Percentiles rank a stretch among this genome's conserved stretches.
These are phyloP conservation scores for Camelus bactrianus DNA, from an alignment of 2,113 vertebrate genomes.

Conservation along the genomic window DNA sequence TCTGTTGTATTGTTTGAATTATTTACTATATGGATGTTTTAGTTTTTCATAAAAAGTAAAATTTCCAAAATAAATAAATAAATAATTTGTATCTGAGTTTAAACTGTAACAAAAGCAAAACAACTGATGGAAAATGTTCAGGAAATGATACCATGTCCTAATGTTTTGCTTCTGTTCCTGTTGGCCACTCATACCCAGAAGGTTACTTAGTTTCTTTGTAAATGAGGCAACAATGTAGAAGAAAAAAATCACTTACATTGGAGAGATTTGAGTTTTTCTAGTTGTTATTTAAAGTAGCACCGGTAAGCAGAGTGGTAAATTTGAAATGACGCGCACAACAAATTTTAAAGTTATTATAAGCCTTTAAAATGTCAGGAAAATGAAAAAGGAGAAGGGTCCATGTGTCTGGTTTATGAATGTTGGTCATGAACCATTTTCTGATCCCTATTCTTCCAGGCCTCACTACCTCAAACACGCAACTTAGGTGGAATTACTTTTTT, in stretches of 20 bases:
- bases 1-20: too few species aligned
- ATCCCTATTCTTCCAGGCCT: constrained; percentile 66
- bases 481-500: constrained; percentile 87
- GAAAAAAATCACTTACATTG: background rate
- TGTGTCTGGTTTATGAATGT: constrained; percentile 74
- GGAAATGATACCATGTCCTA: background rate
- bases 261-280: constrained; percentile 35
- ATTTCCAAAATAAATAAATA: too few species aligned
- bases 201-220: background rate
- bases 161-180: background rate
- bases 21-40: too few species aligned
- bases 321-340: constrained; percentile 54
- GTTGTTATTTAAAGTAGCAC: constrained; percentile 45
- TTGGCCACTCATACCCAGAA: background rate
- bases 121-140: background rate
- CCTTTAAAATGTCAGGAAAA: constrained; percentile 70
- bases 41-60: too few species aligned
- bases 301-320: background rate
- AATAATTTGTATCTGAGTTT: background rate
- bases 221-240: background rate
- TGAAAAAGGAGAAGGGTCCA: constrained; percentile 64
- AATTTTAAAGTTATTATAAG: constrained; percentile 76
- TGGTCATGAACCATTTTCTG: constrained; percentile 47
- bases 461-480: constrained; percentile 86
- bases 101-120: background rate